Conservation (phyloP, 2,797 vertebrate species). For the Pangasius macronema region DNA sequence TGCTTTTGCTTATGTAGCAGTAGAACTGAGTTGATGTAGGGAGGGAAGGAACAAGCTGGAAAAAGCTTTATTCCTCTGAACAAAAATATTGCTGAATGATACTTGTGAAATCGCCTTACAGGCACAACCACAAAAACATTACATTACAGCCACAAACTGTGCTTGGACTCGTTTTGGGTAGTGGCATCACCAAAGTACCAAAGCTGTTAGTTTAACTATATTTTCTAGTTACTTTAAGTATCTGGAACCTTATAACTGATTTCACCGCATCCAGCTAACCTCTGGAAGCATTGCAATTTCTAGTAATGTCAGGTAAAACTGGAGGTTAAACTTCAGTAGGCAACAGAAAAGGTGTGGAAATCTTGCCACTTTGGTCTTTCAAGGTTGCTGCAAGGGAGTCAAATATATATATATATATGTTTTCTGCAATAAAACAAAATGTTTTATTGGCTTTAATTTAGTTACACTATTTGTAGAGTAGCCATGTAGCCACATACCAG, state of each 20-base stretch:
- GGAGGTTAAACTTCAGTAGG: neutral
- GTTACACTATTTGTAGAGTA: neutral
- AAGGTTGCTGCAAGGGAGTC: neutral
- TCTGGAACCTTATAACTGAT: neutral
- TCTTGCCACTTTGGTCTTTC: neutral
- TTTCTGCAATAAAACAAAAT: neutral
- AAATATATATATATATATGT: neutral
- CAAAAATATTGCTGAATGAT: neutral
- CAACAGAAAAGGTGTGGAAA: neutral
- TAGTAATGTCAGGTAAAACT: neutral
- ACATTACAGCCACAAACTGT: neutral
- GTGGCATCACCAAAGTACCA: neutral
- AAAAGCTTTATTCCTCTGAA: neutral
- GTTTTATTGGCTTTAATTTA: neutral
- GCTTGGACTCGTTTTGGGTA: neutral
- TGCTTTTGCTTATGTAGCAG: constrained; percentile 22
- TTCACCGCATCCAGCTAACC: neutral
- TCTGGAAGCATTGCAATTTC: neutral
- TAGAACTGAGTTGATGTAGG: constrained; percentile 1
- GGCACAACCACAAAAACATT: neutral
- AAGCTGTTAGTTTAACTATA: neutral
- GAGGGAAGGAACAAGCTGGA: neutral
- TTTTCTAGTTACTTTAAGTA: neutral
- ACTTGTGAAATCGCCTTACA: neutral
- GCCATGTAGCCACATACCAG: neutral